These are phyloP conservation scores for Plotosus lineatus DNA, from an alignment of 2,113 vertebrate genomes.

Conservation along the genomic window DNA sequence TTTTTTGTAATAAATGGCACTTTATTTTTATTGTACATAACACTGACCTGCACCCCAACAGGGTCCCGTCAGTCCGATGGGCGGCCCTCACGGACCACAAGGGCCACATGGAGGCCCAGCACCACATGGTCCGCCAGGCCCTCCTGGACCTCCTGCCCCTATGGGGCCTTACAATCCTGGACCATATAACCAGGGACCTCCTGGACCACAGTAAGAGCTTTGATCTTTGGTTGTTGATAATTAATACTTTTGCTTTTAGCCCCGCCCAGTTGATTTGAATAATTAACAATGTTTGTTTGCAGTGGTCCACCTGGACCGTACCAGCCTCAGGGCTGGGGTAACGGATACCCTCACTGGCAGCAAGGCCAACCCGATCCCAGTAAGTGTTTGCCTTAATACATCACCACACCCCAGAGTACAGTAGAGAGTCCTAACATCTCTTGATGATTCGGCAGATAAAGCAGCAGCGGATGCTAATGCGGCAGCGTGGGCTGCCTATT, in stretches of 20 bases:
- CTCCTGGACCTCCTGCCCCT: slow-evolving; percentile 89
- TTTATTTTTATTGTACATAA: too few species aligned
- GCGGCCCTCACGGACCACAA: slow-evolving; percentile 89
- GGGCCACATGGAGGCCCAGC: slow-evolving; percentile 95
- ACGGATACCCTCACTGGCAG: slow-evolving; percentile 97
- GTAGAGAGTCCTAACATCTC: too few species aligned
- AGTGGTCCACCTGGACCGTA: slow-evolving; percentile 96
- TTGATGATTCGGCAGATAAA: slow-evolving; percentile 77
- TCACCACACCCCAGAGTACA: too few species aligned
- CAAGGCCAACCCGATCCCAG: slow-evolving; percentile 95
- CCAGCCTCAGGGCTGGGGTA: slow-evolving; percentile 96
- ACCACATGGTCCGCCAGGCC: slow-evolving; percentile 85
- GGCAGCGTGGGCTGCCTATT: slow-evolving; percentile 98
- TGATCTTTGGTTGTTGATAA: not conserved
- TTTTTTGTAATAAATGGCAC: too few species aligned
- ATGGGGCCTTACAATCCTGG: slow-evolving; percentile 98
- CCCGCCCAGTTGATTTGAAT: not conserved
- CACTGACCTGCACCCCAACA: slow-evolving; percentile 65
- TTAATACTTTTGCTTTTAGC: not conserved
- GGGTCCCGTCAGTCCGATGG: slow-evolving; percentile 95
- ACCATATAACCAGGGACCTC: slow-evolving; percentile 94
- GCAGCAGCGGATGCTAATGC: slow-evolving; percentile 96
- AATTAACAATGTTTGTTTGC: slow-evolving; percentile 1
- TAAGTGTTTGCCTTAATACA: slow-evolving; percentile 74
- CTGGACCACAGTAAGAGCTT: slow-evolving; percentile 91